A percentile compares a stretch with the other conserved stretches of the same genome.
phyloP scores from a whole-genome alignment of 2,113 vertebrate genomes.

The Callospermophilus lateralis region DNA sequence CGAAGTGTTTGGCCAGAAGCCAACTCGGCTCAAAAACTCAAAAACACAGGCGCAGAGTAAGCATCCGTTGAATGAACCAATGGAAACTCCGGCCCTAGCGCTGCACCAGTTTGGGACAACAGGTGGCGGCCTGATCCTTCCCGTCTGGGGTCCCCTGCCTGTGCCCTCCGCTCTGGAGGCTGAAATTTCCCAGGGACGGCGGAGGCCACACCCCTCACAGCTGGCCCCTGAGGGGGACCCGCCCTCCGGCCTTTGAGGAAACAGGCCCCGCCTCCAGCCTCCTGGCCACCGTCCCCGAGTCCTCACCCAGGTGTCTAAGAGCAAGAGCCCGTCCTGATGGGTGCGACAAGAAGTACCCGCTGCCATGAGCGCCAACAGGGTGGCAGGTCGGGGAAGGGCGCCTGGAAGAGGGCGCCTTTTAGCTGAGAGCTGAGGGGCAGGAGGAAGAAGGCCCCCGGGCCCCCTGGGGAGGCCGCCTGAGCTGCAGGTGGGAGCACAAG shows the following conservation, averaged over 20 bases:
- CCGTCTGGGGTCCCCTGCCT: background rate
- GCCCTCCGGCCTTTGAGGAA: background rate
- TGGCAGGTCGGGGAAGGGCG: background rate
- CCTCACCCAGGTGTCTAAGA: background rate
- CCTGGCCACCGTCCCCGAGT: background rate
- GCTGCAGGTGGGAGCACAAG: background rate
- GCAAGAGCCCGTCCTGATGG: background rate
- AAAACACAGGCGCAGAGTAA: background rate
- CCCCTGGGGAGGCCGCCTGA: background rate
- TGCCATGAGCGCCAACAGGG: background rate
- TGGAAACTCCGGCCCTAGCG: background rate
- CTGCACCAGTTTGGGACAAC: background rate
- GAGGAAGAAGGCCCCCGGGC: background rate
- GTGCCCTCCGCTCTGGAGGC: background rate
- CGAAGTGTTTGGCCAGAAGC: background rate
- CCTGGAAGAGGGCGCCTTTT: background rate
- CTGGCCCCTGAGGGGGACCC: background rate
- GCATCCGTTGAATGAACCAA: background rate
- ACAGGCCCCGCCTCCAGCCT: no score
- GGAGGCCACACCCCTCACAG: background rate
- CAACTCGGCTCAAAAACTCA: background rate
- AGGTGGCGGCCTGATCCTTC: background rate
- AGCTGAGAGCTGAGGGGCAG: background rate
- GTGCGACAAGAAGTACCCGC: background rate
- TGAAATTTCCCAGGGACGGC: background rate